Evolutionary conservation across 2,888 invertebrate genomes (phyloP).

Genomic region (Theretra japonica): DNA sequence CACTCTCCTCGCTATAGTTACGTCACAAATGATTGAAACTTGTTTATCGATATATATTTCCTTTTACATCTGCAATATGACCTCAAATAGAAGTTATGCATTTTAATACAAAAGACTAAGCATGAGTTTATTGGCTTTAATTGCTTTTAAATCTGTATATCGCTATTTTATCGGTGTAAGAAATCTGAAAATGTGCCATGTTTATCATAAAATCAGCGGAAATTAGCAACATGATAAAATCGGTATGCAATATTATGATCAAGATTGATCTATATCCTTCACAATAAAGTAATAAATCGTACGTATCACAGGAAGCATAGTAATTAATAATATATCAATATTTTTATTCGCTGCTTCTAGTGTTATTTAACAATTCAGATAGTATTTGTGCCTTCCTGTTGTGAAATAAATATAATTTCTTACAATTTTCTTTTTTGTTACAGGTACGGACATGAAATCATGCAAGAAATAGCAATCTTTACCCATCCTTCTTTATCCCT

Average conservation of each 20-base stretch:
- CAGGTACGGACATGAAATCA: too few species aligned
- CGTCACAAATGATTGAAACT: conserved; percentile 10
- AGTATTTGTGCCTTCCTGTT: too few species aligned
- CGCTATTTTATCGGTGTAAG: neutral
- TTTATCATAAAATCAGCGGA: neutral
- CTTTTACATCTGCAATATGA: neutral
- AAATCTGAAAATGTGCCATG: neutral
- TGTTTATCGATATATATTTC: neutral
- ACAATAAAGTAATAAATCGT: too few species aligned
- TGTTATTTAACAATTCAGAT: too few species aligned
- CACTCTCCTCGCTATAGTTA: conserved; percentile 23
- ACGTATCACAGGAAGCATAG: too few species aligned
- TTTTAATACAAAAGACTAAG: neutral
- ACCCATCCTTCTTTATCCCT: too few species aligned
- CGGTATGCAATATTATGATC: neutral
- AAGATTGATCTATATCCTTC: neutral
- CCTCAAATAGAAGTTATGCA: neutral
- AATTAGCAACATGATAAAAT: neutral
- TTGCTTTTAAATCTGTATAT: neutral
- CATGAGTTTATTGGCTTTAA: conserved; percentile 6
- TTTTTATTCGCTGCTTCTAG: too few species aligned
- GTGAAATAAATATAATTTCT: too few species aligned
- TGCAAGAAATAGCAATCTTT: too few species aligned
- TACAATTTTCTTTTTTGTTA: too few species aligned
- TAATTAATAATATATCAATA: too few species aligned